phyloP scores from a whole-genome alignment of 2,113 vertebrate species.

The Antigone vipio region DNA sequence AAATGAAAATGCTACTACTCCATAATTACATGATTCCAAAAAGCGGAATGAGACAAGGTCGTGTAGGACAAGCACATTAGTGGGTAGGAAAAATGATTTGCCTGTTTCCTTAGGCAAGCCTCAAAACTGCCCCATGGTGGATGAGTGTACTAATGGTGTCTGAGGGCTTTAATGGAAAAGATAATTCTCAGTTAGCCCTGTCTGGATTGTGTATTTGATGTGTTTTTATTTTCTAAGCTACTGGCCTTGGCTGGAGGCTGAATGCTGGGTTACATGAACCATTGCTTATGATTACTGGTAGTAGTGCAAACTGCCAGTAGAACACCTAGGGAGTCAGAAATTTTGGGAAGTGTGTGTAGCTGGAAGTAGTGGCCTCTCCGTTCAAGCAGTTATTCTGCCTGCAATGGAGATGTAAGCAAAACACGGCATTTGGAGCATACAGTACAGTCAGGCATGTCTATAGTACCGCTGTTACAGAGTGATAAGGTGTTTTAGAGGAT shows the following conservation, averaged over 20 bases:
- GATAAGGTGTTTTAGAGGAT: not conserved
- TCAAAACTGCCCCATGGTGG: not conserved
- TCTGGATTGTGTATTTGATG: not conserved
- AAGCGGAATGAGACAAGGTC: not conserved
- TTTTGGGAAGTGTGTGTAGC: accelerated
- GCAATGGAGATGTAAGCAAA: not conserved
- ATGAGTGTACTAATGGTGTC: not conserved
- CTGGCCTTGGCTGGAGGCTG: not conserved
- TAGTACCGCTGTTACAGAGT: not conserved
- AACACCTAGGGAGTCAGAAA: not conserved
- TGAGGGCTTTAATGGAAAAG: not conserved
- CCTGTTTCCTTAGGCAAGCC: not conserved
- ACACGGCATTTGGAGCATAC: not conserved
- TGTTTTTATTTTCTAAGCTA: not conserved
- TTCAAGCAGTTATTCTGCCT: not conserved
- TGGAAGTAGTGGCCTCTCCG: not conserved
- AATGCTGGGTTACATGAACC: accelerated
- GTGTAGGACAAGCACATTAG: not conserved
- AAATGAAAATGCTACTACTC: not conserved
- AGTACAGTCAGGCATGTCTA: not conserved
- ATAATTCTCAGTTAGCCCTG: not conserved
- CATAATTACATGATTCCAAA: not conserved
- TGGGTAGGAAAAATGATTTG: not conserved
- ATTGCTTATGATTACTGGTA: not conserved
- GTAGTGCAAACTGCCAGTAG: not conserved